phyloP scores from a whole-genome alignment of 2,888 invertebrate species.

The Andrena flavipes region DNA sequence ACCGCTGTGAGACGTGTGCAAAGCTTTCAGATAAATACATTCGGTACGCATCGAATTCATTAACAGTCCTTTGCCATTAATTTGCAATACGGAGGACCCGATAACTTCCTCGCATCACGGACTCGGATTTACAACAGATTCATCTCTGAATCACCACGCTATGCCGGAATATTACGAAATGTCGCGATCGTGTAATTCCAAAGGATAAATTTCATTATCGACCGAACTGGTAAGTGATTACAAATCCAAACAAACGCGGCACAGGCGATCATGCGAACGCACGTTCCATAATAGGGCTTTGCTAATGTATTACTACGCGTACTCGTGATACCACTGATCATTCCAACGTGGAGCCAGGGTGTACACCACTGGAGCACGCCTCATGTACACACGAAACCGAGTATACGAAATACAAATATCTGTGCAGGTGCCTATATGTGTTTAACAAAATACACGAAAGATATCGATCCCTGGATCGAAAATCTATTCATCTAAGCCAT shows the following conservation, averaged over 20 bases:
- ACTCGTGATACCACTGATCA: constrained; percentile 43
- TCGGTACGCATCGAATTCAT: neutral
- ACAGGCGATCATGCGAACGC: constrained; percentile 34
- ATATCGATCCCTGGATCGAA: neutral
- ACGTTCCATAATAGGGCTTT: constrained; percentile 23
- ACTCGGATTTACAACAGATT: neutral
- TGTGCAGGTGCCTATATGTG: constrained; percentile 3
- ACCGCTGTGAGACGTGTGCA: neutral
- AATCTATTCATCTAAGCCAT: constrained; percentile 30
- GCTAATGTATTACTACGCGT: constrained; percentile 45
- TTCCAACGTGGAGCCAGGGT: constrained; percentile 9
- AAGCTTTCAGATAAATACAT: neutral
- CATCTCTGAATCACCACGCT: neutral
- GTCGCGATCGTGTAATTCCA: constrained; percentile 14
- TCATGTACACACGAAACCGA: constrained; percentile 16
- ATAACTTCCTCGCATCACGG: neutral
- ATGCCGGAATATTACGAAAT: neutral
- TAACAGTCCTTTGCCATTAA: neutral
- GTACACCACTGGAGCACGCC: constrained; percentile 25
- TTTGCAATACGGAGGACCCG: neutral
- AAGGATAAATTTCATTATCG: constrained; percentile 42
- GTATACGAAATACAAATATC: neutral
- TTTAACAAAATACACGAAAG: constrained; percentile 38
- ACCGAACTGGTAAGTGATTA: constrained; percentile 38
- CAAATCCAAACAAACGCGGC: constrained; percentile 43